Base-by-base conservation (phyloP, 2,888 invertebrate species). In the Molorchus minor region DNA sequence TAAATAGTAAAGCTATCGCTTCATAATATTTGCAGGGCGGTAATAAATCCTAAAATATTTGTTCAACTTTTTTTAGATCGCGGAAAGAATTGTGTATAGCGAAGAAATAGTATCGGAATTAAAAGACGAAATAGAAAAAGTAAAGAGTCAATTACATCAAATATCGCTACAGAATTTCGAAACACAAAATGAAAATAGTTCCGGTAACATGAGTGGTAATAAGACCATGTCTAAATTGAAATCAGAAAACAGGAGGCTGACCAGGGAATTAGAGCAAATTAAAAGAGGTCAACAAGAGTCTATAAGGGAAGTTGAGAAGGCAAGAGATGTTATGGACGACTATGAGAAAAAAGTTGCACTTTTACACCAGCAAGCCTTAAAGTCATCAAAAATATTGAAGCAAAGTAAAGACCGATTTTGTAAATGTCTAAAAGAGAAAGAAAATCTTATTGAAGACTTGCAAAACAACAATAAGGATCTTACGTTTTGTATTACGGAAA, bases 381-480 rank as follows among this genome's bases (percentile, higher is more conserved):
- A 67, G 56, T 72, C 72, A 0, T 69, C 71, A 1, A 69, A 68
- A 57, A 29, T 70, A 12, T 69, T 73, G 65, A 70, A 67, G 16
- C 53, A 65, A 21, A 72, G 68, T 35, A 73, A 72, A 51, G 71
- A 72, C 7, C 68, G 66, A 43, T 72, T 72, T 36, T 69, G 67
- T 41, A 62, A 54, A 13, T 70, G 69, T 29, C 36, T 73, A 7
- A 63, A 62, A 30, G 67, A 70, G 1, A 68, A 69, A 47, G 72
- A 73, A 33, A 21, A 58, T 4, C 57, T 61, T 30, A 70, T 74
- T 41, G 63, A 61, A 36, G 47, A 65, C 10, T 55, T 73, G 21
- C 65, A 56, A 21, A 47, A 64, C 10, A 54, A 49, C 4, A 71
- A 71, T 40, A 61, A 64, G 10, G 21, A 52, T 13, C 53, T 72